Percentiles rank a stretch among this genome's conserved stretches.
These are phyloP conservation scores for Eumerus sabulonum DNA, from an alignment of 2,888 invertebrate species.

Conservation along the genomic window DNA sequence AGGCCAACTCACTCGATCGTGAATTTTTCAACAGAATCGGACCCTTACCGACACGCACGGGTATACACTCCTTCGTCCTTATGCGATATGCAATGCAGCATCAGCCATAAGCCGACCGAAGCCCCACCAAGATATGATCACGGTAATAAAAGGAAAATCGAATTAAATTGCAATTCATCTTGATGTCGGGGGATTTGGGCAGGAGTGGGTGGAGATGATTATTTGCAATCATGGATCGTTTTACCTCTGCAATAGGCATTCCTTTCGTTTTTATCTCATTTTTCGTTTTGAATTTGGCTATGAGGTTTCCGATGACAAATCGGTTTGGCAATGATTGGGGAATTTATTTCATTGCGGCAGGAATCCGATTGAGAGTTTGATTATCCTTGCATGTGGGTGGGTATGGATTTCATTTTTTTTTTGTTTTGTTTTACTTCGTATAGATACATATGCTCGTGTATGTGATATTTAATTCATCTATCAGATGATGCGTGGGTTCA, in stretches of 20 bases:
- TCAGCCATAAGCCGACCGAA: slow-evolving; percentile 13
- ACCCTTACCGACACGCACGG: slow-evolving; percentile 17
- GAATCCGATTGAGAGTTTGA: slow-evolving; percentile 33
- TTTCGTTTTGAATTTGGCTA: not conserved
- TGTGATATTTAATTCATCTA: not conserved
- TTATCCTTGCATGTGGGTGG: slow-evolving; percentile 10
- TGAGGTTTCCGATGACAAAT: slow-evolving; percentile 29
- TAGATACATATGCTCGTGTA: too few species aligned
- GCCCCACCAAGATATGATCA: slow-evolving; percentile 47
- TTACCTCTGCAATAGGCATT: slow-evolving; percentile 26
- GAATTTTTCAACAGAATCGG: slow-evolving; percentile 52
- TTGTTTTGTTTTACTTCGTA: not conserved
- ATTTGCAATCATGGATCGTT: slow-evolving; percentile 46
- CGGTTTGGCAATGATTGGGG: slow-evolving; percentile 53
- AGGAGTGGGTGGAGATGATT: slow-evolving; percentile 27
- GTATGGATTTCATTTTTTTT: not conserved
- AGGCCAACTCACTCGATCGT: slow-evolving; percentile 25
- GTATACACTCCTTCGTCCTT: not conserved
- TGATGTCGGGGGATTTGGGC: slow-evolving; percentile 27
- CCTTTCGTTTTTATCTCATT: not conserved
- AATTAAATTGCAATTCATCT: slow-evolving; percentile 67
- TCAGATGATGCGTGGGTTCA: too few species aligned
- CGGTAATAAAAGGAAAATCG: slow-evolving; percentile 57
- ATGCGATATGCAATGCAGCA: not conserved
- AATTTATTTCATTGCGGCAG: slow-evolving; percentile 33